Evolutionary conservation across 1,140 invertebrate species (phyloP).

Genomic region (Sminthurides bifidus): DNA sequence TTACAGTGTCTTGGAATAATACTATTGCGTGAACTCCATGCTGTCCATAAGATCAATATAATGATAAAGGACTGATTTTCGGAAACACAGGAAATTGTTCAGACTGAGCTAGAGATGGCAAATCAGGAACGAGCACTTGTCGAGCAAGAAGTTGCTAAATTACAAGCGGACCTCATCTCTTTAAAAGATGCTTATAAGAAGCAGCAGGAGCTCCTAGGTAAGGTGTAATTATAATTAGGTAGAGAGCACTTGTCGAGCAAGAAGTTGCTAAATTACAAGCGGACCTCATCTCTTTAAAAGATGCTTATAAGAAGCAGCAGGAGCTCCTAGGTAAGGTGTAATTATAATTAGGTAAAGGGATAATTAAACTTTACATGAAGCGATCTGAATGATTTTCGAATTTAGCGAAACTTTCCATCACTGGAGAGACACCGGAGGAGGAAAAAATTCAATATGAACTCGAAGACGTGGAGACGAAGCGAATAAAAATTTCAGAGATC

Average conservation of each 20-base stretch:
- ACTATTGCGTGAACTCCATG: too few relatives aligned
- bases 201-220: slow-evolving; percentile 19
- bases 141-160: slow-evolving; percentile 15
- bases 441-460: slow-evolving; percentile 5
- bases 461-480: slow-evolving; percentile 13
- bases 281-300: slow-evolving; percentile 7
- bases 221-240: slow-evolving; percentile 18
- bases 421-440: slow-evolving; percentile 4
- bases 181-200: slow-evolving; percentile 17
- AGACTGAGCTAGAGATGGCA: slow-evolving; percentile 25
- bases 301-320: slow-evolving; percentile 20
- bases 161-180: slow-evolving; percentile 9
- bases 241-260: slow-evolving; percentile 21
- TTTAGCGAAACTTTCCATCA: slow-evolving; percentile 6
- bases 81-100: slow-evolving; percentile 28
- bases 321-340: slow-evolving; percentile 11
- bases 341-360: slow-evolving; percentile 24
- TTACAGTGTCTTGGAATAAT: too few relatives aligned
- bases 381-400: neutral
- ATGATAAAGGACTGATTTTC: too few relatives aligned
- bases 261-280: slow-evolving; percentile 15
- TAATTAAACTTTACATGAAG: neutral
- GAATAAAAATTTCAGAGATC: slow-evolving; percentile 24
- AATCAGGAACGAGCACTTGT: slow-evolving; percentile 25
- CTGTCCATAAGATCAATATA: too few relatives aligned